These are phyloP conservation scores for Halyomorpha halys DNA, from an alignment of 1,140 invertebrate species.

Conservation along the genomic window DNA sequence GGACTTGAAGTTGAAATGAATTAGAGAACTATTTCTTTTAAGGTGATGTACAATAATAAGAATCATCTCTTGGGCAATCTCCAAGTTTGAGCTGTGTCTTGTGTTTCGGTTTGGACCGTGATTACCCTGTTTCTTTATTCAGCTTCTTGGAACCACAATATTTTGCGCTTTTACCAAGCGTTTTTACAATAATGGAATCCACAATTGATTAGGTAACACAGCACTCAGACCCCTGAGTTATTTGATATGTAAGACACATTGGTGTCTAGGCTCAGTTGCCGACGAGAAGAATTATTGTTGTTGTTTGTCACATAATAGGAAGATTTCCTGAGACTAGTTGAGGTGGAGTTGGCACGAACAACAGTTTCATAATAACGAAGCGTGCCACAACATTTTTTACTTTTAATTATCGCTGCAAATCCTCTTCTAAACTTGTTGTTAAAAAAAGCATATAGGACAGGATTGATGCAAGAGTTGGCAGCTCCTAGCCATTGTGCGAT, in stretches of 20 bases:
- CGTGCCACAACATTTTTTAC: slow-evolving; percentile 68
- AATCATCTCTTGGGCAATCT: slow-evolving; percentile 7
- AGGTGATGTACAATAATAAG: background rate
- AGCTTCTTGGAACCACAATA: background rate
- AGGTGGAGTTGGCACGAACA: slow-evolving; percentile 62
- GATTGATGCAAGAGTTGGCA: slow-evolving; percentile 95
- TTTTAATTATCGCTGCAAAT: slow-evolving; percentile 80
- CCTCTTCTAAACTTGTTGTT: slow-evolving; percentile 92
- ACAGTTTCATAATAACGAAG: slow-evolving; percentile 73
- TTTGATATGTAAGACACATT: slow-evolving; percentile 36
- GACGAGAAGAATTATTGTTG: slow-evolving; percentile 35
- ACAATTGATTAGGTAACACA: background rate
- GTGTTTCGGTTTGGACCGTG: slow-evolving; percentile 7
- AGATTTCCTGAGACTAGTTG: slow-evolving; percentile 65
- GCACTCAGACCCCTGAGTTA: slow-evolving; percentile 33
- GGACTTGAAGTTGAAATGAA: background rate
- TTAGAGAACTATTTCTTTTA: too few relatives aligned
- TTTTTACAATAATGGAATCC: background rate
- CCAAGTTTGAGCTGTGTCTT: slow-evolving; percentile 11
- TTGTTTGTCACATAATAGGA: slow-evolving; percentile 65
- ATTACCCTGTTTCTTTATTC: slow-evolving; percentile 1
- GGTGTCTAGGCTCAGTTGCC: slow-evolving; percentile 33
- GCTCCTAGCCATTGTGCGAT: slow-evolving; percentile 93
- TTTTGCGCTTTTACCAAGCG: background rate
- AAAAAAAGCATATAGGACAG: slow-evolving; percentile 93